Conservation (phyloP, 2,113 vertebrate species). For the Vicugna pacos region DNA sequence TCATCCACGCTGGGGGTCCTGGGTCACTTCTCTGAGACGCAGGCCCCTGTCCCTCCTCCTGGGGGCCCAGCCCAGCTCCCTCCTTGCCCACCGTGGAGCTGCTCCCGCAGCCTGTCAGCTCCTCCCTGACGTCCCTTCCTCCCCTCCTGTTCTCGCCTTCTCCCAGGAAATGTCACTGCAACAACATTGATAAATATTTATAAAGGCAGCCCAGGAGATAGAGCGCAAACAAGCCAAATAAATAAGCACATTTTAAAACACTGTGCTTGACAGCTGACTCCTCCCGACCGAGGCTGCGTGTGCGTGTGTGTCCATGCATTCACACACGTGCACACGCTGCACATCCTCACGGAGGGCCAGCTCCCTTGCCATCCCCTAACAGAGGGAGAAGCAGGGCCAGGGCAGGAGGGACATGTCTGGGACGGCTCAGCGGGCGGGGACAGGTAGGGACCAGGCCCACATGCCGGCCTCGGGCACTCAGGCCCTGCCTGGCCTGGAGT, state of each 20-base stretch:
- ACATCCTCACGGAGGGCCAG: background rate
- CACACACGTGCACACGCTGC: accelerated
- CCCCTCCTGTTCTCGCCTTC: slow-evolving; percentile 15
- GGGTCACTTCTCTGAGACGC: background rate
- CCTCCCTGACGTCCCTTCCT: background rate
- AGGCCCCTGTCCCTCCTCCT: too few species aligned
- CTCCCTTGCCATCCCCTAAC: background rate
- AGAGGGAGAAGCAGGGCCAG: background rate
- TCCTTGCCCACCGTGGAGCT: accelerated
- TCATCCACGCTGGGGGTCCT: background rate
- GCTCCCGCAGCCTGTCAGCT: slow-evolving; percentile 39
- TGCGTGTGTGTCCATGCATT: too few species aligned
- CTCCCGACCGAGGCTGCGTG: background rate
- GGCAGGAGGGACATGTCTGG: background rate
- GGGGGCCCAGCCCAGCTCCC: accelerated
- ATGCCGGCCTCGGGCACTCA: background rate
- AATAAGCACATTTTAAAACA: slow-evolving; percentile 65
- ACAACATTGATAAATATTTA: slow-evolving; percentile 79
- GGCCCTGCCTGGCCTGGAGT: background rate
- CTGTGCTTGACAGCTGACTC: slow-evolving; percentile 58
- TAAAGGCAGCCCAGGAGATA: slow-evolving; percentile 65
- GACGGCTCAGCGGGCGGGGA: accelerated
- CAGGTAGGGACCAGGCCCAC: background rate
- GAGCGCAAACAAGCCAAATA: slow-evolving; percentile 63
- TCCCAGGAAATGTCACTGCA: slow-evolving; percentile 65